phyloP scores from a whole-genome alignment of 2,797 vertebrate genomes.

The Brotula barbata region DNA sequence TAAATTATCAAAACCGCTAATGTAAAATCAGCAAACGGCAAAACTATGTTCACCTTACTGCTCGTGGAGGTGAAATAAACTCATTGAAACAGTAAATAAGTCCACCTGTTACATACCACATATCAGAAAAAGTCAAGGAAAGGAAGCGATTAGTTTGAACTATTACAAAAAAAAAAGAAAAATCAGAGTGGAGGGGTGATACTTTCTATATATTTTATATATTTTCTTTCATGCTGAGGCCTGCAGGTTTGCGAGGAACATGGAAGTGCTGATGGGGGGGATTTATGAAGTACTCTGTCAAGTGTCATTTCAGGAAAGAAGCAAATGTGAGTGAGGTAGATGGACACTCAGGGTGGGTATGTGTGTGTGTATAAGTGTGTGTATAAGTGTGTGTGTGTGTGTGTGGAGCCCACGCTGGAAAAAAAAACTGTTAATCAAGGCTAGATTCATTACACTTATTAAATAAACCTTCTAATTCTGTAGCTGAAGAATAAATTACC shows the following conservation, averaged over 20 bases:
- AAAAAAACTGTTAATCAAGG: too few relatives aligned
- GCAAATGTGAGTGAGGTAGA: neutral
- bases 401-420: neutral
- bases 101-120: neutral
- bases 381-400: constrained; percentile 15
- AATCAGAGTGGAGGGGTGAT: too few relatives aligned
- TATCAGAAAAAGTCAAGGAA: neutral
- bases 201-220: too few relatives aligned
- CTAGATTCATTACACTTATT: too few relatives aligned
- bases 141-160: too few relatives aligned
- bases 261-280: constrained; percentile 18
- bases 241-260: neutral
- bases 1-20: too few relatives aligned
- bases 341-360: neutral
- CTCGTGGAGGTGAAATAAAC: too few relatives aligned
- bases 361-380: neutral
- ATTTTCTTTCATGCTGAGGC: constrained; percentile 1
- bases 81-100: neutral
- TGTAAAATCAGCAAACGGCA: too few relatives aligned
- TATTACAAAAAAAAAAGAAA: too few relatives aligned
- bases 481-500: too few relatives aligned
- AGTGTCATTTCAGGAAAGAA: constrained; percentile 8
- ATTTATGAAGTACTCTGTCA: constrained; percentile 22
- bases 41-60: too few relatives aligned
- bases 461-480: too few relatives aligned